phyloP scores from a whole-genome alignment of 2,113 vertebrate species.

The Ranitomeya imitator region DNA sequence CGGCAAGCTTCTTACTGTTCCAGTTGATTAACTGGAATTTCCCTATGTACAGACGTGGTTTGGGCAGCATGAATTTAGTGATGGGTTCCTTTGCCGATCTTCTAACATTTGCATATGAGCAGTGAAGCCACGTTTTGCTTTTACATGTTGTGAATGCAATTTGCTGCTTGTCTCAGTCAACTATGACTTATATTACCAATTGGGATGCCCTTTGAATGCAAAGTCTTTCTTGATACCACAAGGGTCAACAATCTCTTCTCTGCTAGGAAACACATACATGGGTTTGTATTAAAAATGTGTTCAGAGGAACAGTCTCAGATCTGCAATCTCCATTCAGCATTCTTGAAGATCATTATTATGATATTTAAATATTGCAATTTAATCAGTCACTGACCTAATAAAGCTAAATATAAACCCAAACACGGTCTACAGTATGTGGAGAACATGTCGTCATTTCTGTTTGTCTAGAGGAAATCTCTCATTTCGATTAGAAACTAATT shows the following conservation, averaged over 20 bases:
- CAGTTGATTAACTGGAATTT: no score
- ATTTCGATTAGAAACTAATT: slow-evolving; percentile 53
- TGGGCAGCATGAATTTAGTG: no score
- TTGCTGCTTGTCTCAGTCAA: background rate
- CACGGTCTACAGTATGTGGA: slow-evolving; percentile 33
- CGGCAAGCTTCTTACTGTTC: no score
- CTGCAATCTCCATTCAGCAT: slow-evolving; percentile 52
- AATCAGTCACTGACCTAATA: slow-evolving; percentile 56
- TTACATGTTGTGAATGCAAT: no score
- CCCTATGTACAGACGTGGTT: no score
- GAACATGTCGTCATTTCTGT: slow-evolving; percentile 51
- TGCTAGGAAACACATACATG: background rate
- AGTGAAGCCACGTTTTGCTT: no score
- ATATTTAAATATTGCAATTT: slow-evolving; percentile 62
- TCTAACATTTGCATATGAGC: no score
- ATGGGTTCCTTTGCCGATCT: no score
- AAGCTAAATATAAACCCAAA: slow-evolving; percentile 62
- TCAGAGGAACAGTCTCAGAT: slow-evolving; percentile 52
- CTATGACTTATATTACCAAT: background rate
- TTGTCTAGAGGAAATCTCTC: slow-evolving; percentile 46
- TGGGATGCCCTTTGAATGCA: background rate
- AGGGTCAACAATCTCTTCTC: background rate
- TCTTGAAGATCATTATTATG: slow-evolving; percentile 55
- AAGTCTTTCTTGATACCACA: background rate
- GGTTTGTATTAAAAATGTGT: slow-evolving; percentile 18